phyloP scores from a whole-genome alignment of 2,888 invertebrate genomes.

The Drosophila percnosoma region DNA sequence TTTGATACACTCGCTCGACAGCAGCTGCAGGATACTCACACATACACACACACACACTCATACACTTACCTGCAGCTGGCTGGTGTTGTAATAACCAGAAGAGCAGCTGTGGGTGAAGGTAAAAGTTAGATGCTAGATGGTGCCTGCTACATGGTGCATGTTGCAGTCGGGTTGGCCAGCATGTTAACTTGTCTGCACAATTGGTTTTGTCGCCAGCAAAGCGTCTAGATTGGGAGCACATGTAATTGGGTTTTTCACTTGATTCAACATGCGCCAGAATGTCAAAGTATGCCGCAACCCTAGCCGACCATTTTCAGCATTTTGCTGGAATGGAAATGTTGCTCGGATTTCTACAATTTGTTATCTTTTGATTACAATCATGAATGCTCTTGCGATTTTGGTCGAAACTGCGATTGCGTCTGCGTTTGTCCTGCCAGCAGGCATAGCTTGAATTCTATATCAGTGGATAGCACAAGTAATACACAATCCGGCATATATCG shows the following conservation, averaged over 20 bases:
- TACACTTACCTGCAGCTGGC: constrained; percentile 31
- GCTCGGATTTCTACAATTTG: neutral
- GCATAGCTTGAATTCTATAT: neutral
- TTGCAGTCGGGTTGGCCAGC: constrained; percentile 50
- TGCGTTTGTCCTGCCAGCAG: neutral
- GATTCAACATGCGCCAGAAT: constrained; percentile 74
- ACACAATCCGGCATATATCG: neutral
- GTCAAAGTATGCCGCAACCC: constrained; percentile 67
- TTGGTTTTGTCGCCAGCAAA: constrained; percentile 60
- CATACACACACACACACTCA: constrained; percentile 5
- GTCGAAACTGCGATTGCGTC: neutral
- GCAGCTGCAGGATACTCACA: constrained; percentile 40
- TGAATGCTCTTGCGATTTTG: constrained; percentile 9
- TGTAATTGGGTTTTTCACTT: constrained; percentile 77
- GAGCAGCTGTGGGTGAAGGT: constrained; percentile 27
- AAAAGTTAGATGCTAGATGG: constrained; percentile 6
- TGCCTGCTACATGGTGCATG: constrained; percentile 17
- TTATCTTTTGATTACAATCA: constrained; percentile 15
- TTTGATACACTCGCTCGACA: constrained; percentile 38
- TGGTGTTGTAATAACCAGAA: constrained; percentile 59
- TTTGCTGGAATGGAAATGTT: constrained; percentile 2
- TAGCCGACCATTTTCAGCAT: constrained; percentile 33
- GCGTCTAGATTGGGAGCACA: constrained; percentile 58
- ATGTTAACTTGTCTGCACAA: constrained; percentile 67
- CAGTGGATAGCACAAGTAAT: neutral